Percentiles rank a stretch among this genome's conserved stretches.
Conservation (phyloP, 2,113 vertebrate genomes). For the Tetraodon nigroviridis region DNA sequence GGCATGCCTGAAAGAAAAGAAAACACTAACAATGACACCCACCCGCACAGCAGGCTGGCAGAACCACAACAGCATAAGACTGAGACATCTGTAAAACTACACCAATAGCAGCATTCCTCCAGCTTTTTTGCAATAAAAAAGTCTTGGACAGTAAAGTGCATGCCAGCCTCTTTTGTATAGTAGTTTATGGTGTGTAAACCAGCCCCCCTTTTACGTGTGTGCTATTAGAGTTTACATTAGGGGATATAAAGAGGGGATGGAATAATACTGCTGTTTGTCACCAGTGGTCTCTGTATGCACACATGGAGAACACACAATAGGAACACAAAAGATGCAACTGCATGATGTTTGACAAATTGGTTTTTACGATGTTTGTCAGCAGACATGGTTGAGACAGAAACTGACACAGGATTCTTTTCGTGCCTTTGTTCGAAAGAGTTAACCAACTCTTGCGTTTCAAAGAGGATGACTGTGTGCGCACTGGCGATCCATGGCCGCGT, state of each 20-base stretch:
- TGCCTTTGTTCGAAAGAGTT: constrained; percentile 51
- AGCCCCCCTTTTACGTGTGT: constrained; percentile 51
- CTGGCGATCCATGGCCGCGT: neutral
- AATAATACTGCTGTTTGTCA: neutral
- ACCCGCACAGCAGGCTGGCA: too few species aligned
- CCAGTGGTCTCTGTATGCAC: constrained; percentile 23
- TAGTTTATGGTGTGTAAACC: constrained; percentile 50
- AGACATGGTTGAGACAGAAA: constrained; percentile 42
- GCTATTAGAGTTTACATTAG: constrained; percentile 62
- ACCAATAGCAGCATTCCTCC: constrained; percentile 39
- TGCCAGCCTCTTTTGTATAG: constrained; percentile 25
- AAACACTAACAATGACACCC: neutral
- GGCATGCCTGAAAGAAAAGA: neutral
- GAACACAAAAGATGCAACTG: constrained; percentile 12
- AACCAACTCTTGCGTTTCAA: constrained; percentile 9
- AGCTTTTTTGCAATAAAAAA: constrained; percentile 3
- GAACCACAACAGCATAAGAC: constrained; percentile 33
- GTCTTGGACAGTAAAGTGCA: constrained; percentile 34
- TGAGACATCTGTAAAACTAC: constrained; percentile 23
- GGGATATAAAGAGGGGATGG: constrained; percentile 42
- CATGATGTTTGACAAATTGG: constrained; percentile 31
- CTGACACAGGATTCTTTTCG: constrained; percentile 53
- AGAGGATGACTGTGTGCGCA: neutral
- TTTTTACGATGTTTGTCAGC: constrained; percentile 67
- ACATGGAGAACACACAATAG: constrained; percentile 41